Conservation (phyloP, 1,140 invertebrate species). For the Saccostrea glomerata region DNA sequence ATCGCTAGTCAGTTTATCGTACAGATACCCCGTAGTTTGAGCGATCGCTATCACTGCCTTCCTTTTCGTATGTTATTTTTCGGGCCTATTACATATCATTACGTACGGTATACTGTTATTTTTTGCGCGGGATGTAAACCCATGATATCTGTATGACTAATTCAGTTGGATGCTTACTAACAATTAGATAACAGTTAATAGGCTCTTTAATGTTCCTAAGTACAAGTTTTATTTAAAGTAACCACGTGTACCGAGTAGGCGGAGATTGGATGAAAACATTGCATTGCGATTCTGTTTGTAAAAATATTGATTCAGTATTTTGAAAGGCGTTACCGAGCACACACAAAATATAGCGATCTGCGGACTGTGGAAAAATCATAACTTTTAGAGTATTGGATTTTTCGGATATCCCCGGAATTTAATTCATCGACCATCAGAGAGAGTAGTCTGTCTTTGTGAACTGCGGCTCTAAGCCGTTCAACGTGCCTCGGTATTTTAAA, state of each 20-base stretch:
- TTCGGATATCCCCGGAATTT: conserved; percentile 30
- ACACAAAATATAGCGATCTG: neutral
- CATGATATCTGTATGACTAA: neutral
- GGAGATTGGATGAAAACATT: neutral
- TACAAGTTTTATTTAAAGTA: conserved; percentile 2
- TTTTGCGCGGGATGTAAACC: neutral
- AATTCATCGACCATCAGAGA: conserved; percentile 5
- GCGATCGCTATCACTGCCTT: neutral
- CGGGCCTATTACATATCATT: conserved; percentile 19
- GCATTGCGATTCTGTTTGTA: conserved; percentile 17
- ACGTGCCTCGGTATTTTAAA: neutral
- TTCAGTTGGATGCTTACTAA: conserved; percentile 12
- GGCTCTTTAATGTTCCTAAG: conserved; percentile 4
- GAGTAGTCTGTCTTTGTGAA: neutral
- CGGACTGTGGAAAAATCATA: conserved; percentile 11
- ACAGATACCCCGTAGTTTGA: neutral
- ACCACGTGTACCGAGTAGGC: conserved; percentile 4
- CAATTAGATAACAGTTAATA: conserved; percentile 18
- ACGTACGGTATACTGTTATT: neutral
- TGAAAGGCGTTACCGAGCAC: conserved; percentile 28
- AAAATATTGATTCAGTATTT: conserved; percentile 31
- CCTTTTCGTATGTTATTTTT: neutral
- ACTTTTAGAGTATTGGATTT: conserved; percentile 30
- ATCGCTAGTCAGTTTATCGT: conserved; percentile 7
- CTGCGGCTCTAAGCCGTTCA: neutral